Conservation (phyloP, 2,797 vertebrate species). For the Prionace glauca region DNA sequence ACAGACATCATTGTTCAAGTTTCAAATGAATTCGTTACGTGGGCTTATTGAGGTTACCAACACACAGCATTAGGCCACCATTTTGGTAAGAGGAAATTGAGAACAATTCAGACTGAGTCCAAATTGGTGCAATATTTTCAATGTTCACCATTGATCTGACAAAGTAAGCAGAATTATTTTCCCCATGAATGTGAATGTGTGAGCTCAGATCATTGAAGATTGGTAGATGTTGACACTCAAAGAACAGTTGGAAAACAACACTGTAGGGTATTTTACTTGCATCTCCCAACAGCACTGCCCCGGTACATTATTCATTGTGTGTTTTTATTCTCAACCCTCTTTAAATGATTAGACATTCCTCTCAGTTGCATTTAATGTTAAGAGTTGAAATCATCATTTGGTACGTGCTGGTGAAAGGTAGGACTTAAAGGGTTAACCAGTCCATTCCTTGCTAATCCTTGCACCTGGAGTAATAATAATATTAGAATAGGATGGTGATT, state of each 20-base stretch:
- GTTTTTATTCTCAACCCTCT: neutral
- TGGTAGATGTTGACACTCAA: neutral
- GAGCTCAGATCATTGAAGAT: neutral
- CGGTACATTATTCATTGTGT: neutral
- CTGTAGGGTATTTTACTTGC: neutral
- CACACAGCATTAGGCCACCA: neutral
- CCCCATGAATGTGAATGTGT: neutral
- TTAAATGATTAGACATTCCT: neutral
- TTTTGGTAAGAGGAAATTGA: neutral
- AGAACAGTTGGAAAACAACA: no score
- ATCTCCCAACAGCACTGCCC: neutral
- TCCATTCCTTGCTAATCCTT: neutral
- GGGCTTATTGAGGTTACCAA: neutral
- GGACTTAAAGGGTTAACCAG: constrained; percentile 9
- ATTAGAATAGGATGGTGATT: constrained; percentile 23
- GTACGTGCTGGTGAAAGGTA: neutral
- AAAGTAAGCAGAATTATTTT: neutral
- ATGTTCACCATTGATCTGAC: neutral
- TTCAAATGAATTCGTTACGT: neutral
- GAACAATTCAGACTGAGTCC: neutral
- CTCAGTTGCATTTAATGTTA: neutral
- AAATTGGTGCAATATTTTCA: neutral
- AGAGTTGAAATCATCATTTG: neutral
- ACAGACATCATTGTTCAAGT: neutral
- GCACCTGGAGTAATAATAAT: constrained; percentile 25